Conservation (phyloP, 35 echinoderm and acorn worm genomes). For the Ptychodera flava region DNA sequence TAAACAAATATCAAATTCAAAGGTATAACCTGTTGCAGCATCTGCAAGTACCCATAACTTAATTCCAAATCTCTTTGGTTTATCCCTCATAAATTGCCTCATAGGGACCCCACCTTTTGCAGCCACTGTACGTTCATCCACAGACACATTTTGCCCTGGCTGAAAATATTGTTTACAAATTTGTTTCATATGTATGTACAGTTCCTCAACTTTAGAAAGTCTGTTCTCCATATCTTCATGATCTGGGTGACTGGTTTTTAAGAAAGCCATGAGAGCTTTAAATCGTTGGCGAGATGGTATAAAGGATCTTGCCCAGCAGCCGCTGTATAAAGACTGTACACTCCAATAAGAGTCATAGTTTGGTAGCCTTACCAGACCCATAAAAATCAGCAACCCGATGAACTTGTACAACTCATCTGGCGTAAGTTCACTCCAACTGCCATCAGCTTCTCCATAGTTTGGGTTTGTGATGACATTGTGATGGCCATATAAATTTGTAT, state of each 20-base stretch:
- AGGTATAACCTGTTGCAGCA: constrained; percentile 25
- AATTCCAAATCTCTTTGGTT: constrained; percentile 28
- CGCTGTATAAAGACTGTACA: neutral
- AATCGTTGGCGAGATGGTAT: neutral
- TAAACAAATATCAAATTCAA: constrained; percentile 26
- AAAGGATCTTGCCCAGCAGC: neutral
- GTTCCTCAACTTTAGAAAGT: neutral
- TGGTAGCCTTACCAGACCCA: too few relatives aligned
- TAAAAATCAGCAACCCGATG: neutral
- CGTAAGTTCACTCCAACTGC: neutral
- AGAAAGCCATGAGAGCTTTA: neutral
- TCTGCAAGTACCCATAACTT: constrained; percentile 33
- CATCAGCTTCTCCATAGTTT: neutral
- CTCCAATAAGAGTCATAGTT: neutral
- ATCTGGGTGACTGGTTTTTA: neutral
- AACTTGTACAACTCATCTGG: neutral
- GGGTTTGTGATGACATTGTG: neutral
- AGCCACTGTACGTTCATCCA: constrained; percentile 30
- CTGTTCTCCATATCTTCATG: neutral
- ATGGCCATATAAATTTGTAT: neutral
- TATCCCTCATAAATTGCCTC: constrained; percentile 27
- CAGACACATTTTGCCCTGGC: constrained; percentile 13
- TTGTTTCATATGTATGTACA: neutral
- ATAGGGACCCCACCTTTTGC: constrained; percentile 15
- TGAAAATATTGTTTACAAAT: neutral